A percentile compares a stretch with the other conserved stretches of the same genome.
These are phyloP conservation scores for Xiphias gladius DNA, from an alignment of 2,113 vertebrate species.

Conservation along the genomic window DNA sequence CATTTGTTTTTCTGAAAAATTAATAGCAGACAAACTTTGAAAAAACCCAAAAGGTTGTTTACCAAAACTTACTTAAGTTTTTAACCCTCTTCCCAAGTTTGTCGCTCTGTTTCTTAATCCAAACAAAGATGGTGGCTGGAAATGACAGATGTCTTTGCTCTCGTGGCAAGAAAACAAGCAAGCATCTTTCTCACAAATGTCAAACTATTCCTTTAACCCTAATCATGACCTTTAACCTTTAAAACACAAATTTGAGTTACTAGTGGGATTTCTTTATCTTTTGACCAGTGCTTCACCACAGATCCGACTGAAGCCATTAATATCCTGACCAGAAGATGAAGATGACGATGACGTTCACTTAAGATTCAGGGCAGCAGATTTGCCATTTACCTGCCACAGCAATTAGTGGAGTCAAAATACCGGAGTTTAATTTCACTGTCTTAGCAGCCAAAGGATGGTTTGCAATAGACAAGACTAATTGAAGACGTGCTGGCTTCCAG, in stretches of 20 bases:
- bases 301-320: slow-evolving; percentile 55
- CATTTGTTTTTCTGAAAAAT: no score
- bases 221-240: slow-evolving; percentile 23
- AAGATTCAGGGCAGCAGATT: slow-evolving; percentile 47
- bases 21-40: no score
- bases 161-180: background rate
- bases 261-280: slow-evolving; percentile 28
- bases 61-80: background rate
- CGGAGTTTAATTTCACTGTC: slow-evolving; percentile 68
- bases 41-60: no score
- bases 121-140: background rate
- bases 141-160: background rate
- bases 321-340: slow-evolving; percentile 51
- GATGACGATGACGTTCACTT: slow-evolving; percentile 6
- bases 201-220: background rate
- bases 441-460: slow-evolving; percentile 64
- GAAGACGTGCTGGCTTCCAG: slow-evolving; percentile 55
- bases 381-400: slow-evolving; percentile 61
- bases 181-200: background rate
- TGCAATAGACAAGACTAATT: slow-evolving; percentile 64
- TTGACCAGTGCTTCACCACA: slow-evolving; percentile 8
- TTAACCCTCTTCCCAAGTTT: background rate
- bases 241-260: slow-evolving; percentile 18
- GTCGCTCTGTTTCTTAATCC: background rate
- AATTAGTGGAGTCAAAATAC: slow-evolving; percentile 67